Conservation (phyloP, 2,113 vertebrate genomes). For the Excalfactoria chinensis region DNA sequence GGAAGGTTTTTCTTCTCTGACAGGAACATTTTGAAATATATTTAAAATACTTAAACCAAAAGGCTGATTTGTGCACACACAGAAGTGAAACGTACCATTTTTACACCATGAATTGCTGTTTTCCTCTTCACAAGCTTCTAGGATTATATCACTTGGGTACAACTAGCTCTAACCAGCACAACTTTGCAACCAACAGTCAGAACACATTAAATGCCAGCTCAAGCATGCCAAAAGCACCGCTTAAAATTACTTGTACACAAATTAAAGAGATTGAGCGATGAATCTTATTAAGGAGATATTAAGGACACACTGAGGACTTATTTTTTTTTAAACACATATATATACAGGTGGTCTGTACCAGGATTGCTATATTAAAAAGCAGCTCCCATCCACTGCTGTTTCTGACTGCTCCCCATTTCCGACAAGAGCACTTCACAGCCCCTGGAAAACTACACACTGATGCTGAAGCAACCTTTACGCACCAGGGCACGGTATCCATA, state of each 20-base stretch:
- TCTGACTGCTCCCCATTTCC: neutral
- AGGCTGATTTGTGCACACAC: neutral
- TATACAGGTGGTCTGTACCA: neutral
- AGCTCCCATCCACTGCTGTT: rapidly evolving
- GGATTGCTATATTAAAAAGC: neutral
- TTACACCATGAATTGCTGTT: neutral
- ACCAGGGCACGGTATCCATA: rapidly evolving
- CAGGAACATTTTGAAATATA: neutral
- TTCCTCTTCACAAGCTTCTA: neutral
- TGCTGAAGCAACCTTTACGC: neutral
- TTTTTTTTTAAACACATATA: neutral
- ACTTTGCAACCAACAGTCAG: neutral
- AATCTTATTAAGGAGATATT: neutral
- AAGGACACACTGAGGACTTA: neutral
- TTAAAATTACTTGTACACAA: constrained; percentile 11
- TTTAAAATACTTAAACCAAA: neutral
- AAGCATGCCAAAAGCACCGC: neutral
- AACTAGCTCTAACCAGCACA: neutral
- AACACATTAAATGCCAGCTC: neutral
- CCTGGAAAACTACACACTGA: neutral
- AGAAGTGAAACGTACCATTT: neutral
- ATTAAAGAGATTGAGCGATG: neutral
- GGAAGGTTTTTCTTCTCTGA: neutral
- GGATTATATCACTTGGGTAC: neutral
- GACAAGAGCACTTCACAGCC: neutral